Conservation (phyloP, 2,888 invertebrate species). For the Carabus problematicus region DNA sequence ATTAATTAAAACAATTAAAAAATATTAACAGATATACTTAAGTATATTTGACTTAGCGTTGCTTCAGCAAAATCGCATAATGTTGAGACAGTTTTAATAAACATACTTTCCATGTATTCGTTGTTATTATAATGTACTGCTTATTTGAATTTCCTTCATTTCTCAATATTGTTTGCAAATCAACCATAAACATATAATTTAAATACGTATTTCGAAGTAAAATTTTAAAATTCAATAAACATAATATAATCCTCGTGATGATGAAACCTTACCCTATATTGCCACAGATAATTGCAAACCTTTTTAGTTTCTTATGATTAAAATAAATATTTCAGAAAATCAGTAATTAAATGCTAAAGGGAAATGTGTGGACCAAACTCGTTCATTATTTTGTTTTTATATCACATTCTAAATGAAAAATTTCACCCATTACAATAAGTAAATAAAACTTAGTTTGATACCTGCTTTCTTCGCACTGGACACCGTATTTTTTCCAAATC, state of each 20-base stretch:
- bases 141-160: too few relatives aligned
- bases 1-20: conserved; percentile 5
- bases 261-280: conserved; percentile 7
- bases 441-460: too few relatives aligned
- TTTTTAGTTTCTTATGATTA: conserved; percentile 20
- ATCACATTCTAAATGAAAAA: conserved; percentile 31
- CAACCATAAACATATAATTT: too few relatives aligned
- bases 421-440: conserved; percentile 3
- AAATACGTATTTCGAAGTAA: too few relatives aligned
- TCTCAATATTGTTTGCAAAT: too few relatives aligned
- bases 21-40: conserved; percentile 22
- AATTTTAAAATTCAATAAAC: neutral
- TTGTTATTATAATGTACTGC: too few relatives aligned
- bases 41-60: conserved; percentile 31
- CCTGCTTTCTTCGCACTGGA: too few relatives aligned
- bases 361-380: neutral
- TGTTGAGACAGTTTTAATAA: too few relatives aligned
- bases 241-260: neutral
- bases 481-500: too few relatives aligned
- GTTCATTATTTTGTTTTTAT: conserved; percentile 7
- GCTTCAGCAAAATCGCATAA: neutral
- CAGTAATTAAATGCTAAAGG: neutral
- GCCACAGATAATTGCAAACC: conserved; percentile 28
- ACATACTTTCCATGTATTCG: too few relatives aligned
- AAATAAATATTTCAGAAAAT: conserved; percentile 22